These are phyloP conservation scores for Porites cylindrica DNA, from an alignment of 92 coral and sea anemone genomes.

Conservation along the genomic window DNA sequence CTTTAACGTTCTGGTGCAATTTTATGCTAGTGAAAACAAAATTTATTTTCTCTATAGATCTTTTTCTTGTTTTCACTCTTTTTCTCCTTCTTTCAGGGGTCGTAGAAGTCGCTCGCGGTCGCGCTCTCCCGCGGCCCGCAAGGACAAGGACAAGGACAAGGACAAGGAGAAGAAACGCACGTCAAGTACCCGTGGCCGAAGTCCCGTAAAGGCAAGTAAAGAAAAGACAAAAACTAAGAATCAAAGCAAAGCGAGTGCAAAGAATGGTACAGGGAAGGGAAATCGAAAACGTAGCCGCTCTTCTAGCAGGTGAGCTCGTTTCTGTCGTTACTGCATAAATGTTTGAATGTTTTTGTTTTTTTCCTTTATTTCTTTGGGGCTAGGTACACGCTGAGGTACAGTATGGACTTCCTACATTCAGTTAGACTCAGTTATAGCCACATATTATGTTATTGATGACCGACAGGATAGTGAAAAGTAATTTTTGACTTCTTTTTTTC, in stretches of 20 bases:
- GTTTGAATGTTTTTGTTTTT: background rate
- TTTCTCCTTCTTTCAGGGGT: constrained; percentile 66
- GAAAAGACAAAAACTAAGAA: constrained; percentile 56
- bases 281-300: constrained; percentile 56
- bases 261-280: constrained; percentile 51
- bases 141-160: constrained; percentile 30
- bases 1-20: background rate
- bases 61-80: background rate
- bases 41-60: background rate
- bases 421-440: background rate
- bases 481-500: background rate
- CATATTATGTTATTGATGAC: background rate
- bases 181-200: constrained; percentile 89
- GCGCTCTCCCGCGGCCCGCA: constrained; percentile 82
- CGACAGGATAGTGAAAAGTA: background rate
- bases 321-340: too few species aligned
- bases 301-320: constrained; percentile 88
- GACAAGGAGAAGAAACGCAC: constrained; percentile 81
- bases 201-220: constrained; percentile 86
- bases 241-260: constrained; percentile 55
- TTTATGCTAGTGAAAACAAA: background rate
- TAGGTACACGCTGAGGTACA: background rate
- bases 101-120: constrained; percentile 88
- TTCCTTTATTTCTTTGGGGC: too few species aligned
- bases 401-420: background rate